phyloP scores from a whole-genome alignment of 2,797 vertebrate species.

The Loriculus beryllinus region DNA sequence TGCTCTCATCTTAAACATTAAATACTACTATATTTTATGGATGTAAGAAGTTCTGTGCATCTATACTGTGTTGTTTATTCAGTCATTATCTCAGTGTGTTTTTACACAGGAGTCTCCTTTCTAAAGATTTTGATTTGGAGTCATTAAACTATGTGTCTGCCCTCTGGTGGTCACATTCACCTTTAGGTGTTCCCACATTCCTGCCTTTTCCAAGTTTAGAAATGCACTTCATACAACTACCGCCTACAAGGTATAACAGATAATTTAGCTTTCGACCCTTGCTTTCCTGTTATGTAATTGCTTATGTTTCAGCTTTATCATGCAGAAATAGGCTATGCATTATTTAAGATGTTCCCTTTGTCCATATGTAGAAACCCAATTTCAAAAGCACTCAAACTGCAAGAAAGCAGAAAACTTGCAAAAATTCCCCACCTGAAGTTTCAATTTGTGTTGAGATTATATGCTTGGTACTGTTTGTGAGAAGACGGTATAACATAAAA shows the following conservation, averaged over 20 bases:
- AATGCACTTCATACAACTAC: background rate
- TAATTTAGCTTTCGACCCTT: background rate
- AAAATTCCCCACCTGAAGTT: background rate
- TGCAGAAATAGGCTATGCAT: background rate
- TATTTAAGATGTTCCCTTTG: background rate
- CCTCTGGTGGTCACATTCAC: conserved; percentile 45
- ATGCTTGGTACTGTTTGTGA: background rate
- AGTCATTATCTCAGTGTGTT: background rate
- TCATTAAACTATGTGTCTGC: conserved; percentile 24
- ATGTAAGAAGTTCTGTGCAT: background rate
- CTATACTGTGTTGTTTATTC: background rate
- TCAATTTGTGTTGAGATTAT: background rate
- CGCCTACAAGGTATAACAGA: background rate
- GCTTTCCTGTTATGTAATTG: background rate
- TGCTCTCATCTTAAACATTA: background rate
- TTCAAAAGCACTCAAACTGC: background rate
- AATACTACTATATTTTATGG: background rate
- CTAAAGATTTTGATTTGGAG: background rate
- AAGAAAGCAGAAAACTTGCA: background rate
- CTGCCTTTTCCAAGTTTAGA: background rate
- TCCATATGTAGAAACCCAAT: background rate
- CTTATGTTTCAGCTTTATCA: background rate
- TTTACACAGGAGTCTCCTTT: background rate
- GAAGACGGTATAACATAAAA: background rate
- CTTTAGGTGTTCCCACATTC: background rate